Base-by-base conservation (phyloP, 2,113 vertebrate genomes). In the Glaucidium brasilianum region DNA sequence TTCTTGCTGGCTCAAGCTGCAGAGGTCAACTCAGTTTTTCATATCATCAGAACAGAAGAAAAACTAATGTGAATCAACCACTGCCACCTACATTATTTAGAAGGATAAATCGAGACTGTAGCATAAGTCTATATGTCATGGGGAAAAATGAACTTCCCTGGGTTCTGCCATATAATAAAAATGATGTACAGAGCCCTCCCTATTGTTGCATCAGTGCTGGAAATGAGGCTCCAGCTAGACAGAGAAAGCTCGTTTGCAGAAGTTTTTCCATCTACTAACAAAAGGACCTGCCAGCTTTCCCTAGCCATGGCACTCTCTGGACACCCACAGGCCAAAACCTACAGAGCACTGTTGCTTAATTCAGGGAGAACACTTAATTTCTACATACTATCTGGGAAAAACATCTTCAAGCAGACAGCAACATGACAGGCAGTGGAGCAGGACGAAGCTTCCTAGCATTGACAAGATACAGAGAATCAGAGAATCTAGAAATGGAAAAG, bases 41-140 rank as follows among this genome's bases (percentile, higher is more conserved):
- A 55, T 94, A 97, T 96, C 93, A 96, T 96, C 95, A 95, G 91
- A 96, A 96, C 80, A 95, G 95, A 97, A 95, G 92, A 95, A 94
- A 98, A 97, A 96, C 95, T 96, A 97, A 94, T 97, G 96, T 95
- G 97, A 96, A 96, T 96, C 96, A 97, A 95, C 81, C 83, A 78
- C 84, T 85, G 94, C 96, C 86, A 96, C 95, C 92, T 97, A 97
- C 96, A 97, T 97, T 97, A 97, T 96, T 97, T 96, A 97, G 93
- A 96, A 97, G 95, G 95, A 98, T 92, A 97, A 97, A 97, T 72
- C 95, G 96, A 96, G 94, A 97, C 64, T 85, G 92, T 91, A 96
- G 95, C 86, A 17, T 92, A 96, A 97, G 94, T 94, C 97, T 96
- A 86, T 96, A 96, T 95, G 95, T 97, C 96, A 97, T 17, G 26